Evolutionary conservation across 2,888 invertebrate species (phyloP).

Genomic region (Drosophila quinaria): DNA sequence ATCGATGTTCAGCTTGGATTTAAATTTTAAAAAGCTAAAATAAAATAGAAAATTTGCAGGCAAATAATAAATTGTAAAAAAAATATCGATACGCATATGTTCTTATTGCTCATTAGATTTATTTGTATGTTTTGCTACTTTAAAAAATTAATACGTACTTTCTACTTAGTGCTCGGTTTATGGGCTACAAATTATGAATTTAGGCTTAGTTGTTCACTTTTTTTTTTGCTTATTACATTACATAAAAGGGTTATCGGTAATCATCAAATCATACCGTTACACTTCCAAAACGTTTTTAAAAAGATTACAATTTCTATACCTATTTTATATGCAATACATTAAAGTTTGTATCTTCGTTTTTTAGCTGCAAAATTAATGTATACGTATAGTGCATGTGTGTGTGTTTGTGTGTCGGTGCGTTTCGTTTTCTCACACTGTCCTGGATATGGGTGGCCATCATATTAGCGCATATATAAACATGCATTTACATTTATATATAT

Average conservation of each 20-base stretch:
- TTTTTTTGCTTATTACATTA: conserved; percentile 54
- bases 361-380: conserved; percentile 50
- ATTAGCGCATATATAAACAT: conserved; percentile 15
- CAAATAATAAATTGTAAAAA: not conserved
- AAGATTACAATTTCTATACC: conserved; percentile 54
- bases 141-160: conserved; percentile 84
- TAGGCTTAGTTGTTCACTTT: conserved; percentile 71
- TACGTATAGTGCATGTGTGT: conserved; percentile 36
- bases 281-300: conserved; percentile 31
- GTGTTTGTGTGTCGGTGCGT: conserved; percentile 45
- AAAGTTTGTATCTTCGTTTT: conserved; percentile 15
- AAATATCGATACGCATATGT: conserved; percentile 24
- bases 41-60: not conserved
- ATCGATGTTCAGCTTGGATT: not conserved
- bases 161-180: conserved; percentile 78
- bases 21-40: not conserved
- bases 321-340: conserved; percentile 63
- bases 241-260: conserved; percentile 49
- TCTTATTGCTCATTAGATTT: conserved; percentile 73
- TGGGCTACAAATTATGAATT: conserved; percentile 72
- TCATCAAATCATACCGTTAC: conserved; percentile 34
- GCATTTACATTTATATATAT: not conserved
- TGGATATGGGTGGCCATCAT: conserved; percentile 26
- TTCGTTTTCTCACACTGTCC: conserved; percentile 45
- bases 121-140: conserved; percentile 83